Evolutionary conservation across 2,888 invertebrate genomes (phyloP).

Genomic region (Odontocolon sp.): DNA sequence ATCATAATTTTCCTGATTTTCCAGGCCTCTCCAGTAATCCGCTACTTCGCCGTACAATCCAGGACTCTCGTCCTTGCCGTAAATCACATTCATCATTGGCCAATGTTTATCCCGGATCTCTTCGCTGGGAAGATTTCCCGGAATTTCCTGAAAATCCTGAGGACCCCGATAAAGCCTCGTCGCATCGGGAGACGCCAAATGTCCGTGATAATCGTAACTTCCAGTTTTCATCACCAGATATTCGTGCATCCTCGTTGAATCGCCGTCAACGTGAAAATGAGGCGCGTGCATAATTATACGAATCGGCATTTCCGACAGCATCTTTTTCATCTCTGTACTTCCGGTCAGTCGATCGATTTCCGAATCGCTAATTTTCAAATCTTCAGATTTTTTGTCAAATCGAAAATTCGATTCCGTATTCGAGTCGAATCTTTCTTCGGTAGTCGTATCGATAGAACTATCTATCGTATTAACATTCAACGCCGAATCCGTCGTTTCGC

Average conservation of each 20-base stretch:
- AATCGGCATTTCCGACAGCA: constrained; percentile 66
- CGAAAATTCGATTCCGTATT: too few species aligned
- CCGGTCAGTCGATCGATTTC: neutral
- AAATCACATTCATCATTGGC: constrained; percentile 59
- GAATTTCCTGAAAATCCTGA: constrained; percentile 39
- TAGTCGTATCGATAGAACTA: neutral
- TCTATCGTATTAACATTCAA: neutral
- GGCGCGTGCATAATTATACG: constrained; percentile 76
- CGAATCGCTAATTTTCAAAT: neutral
- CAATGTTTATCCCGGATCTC: constrained; percentile 37
- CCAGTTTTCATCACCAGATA: constrained; percentile 71
- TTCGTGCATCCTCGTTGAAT: constrained; percentile 68
- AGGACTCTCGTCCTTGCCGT: constrained; percentile 71
- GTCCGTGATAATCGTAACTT: constrained; percentile 70
- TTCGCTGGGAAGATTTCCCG: neutral
- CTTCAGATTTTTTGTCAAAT: neutral
- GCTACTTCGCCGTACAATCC: constrained; percentile 74
- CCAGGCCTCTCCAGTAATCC: constrained; percentile 70
- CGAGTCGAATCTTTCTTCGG: neutral
- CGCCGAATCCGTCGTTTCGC: too few species aligned
- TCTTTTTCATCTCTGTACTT: neutral
- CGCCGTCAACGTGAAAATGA: constrained; percentile 70
- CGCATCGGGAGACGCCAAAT: constrained; percentile 59
- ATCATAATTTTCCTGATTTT: constrained; percentile 40
- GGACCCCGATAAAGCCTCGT: constrained; percentile 45